Base-by-base conservation (phyloP, 2,113 vertebrate species). In the Pachypanchax playfairii region DNA sequence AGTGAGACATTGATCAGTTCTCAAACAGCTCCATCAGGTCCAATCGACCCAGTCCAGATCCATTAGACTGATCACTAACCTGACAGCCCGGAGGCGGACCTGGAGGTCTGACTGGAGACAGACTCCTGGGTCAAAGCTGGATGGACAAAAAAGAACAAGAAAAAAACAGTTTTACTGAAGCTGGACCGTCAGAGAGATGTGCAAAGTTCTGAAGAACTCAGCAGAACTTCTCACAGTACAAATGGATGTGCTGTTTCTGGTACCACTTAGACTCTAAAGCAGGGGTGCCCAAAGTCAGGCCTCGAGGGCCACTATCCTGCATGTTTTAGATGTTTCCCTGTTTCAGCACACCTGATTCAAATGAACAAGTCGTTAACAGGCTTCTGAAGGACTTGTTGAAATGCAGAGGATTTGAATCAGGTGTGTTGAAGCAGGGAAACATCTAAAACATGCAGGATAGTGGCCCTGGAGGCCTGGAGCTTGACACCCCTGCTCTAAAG, bases 61-160 rank as follows among this genome's bases (percentile, higher is more conserved):
- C 18, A 18, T 25, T 2, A 4, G 12, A 13, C 0, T 24, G 8
- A 17, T 13, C n/a, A 22, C 66, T 64, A 0, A 80, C 82, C 61
- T 57, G 65, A 12, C 6, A 0, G n/a, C 18, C 56, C 50, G 8
- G 6, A 0, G 1, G 1, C 1, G 0, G 0, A 0, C 4, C n/a
- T 24, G 18, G 12, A 0, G 6, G 0, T 0, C 3, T 0, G 1
- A 18, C 6, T 1, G 49, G 15, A 2, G 4, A 0, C 0, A 0
- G 1, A 1, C 0, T 6, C 3, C 0, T 3, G n/a, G 5, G 9
- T 11, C 12, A 41, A 2, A 20, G 0, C 80, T 75, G 71, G 0
- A 50, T 15, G 15, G 11, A 41, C 18, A 42, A 2, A 41, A 48
- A 21, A 39, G 0, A 1, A 41, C 17, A 57, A 20, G 10, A 8